phyloP scores from a whole-genome alignment of 2,888 invertebrate species.

The Ferrisia virgata region DNA sequence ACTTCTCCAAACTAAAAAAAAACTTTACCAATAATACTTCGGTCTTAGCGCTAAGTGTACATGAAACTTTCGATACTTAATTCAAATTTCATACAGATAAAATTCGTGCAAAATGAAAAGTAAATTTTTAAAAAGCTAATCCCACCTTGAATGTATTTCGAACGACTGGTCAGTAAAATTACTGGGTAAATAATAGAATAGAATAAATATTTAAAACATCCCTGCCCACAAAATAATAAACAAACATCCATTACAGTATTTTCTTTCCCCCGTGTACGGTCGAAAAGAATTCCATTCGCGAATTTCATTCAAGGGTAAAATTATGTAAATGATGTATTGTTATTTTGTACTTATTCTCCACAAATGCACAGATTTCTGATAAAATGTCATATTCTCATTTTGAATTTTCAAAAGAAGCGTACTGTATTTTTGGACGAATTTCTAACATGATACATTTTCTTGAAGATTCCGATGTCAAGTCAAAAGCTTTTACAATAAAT shows the following conservation, averaged over 20 bases:
- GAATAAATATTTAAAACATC: neutral
- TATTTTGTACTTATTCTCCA: neutral
- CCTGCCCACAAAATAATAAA: neutral
- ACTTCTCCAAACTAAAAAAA: neutral
- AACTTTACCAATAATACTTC: neutral
- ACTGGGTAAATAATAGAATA: neutral
- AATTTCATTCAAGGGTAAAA: neutral
- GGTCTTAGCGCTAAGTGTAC: neutral
- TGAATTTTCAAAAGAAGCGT: neutral
- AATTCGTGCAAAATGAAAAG: neutral
- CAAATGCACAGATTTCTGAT: neutral
- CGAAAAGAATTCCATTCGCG: neutral
- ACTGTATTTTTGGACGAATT: neutral
- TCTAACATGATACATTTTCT: too few relatives aligned
- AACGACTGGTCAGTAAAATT: neutral
- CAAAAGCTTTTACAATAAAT: too few relatives aligned
- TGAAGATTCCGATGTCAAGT: too few relatives aligned
- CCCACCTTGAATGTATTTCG: neutral
- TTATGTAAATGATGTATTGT: neutral
- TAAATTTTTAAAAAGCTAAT: neutral
- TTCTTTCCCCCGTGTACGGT: neutral
- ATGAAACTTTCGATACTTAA: neutral
- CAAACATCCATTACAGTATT: neutral
- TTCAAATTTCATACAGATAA: neutral
- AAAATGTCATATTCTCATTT: neutral